These are phyloP conservation scores for Brachyptera putata DNA, from an alignment of 2,888 invertebrate species.

Conservation along the genomic window DNA sequence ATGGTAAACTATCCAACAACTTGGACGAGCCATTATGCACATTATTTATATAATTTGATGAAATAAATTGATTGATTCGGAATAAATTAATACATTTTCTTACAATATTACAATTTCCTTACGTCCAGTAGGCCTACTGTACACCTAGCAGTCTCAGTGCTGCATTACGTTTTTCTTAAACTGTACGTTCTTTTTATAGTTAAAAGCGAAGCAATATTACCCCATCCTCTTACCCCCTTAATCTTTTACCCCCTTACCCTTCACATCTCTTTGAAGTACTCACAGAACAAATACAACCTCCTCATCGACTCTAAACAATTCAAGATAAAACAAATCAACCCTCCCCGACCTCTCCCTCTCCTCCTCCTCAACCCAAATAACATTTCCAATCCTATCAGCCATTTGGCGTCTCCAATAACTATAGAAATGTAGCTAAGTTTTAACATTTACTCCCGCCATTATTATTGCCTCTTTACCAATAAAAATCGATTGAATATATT, in stretches of 20 bases:
- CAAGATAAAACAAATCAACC: conserved; percentile 8
- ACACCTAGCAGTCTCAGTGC: no score
- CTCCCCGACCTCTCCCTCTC: not conserved
- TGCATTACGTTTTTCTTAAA: not conserved
- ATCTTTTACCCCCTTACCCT: no score
- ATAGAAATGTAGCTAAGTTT: not conserved
- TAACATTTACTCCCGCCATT: conserved; percentile 14
- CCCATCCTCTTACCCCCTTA: no score
- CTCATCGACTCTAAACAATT: conserved; percentile 14
- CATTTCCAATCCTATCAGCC: not conserved
- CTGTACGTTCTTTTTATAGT: no score
- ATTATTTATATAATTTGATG: no score
- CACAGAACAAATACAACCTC: not conserved
- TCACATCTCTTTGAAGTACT: conserved; percentile 22
- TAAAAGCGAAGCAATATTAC: not conserved
- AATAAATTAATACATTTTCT: no score
- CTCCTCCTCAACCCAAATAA: not conserved
- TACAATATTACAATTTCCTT: no score
- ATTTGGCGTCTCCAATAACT: not conserved
- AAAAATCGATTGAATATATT: conserved; percentile 23
- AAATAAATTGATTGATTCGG: no score
- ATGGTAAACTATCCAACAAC: no score
- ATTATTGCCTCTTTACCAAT: conserved; percentile 23
- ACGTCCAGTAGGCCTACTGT: no score
- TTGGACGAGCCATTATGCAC: no score